These are phyloP conservation scores for Glossophaga mutica DNA, from an alignment of 2,797 vertebrate genomes.

Conservation along the genomic window DNA sequence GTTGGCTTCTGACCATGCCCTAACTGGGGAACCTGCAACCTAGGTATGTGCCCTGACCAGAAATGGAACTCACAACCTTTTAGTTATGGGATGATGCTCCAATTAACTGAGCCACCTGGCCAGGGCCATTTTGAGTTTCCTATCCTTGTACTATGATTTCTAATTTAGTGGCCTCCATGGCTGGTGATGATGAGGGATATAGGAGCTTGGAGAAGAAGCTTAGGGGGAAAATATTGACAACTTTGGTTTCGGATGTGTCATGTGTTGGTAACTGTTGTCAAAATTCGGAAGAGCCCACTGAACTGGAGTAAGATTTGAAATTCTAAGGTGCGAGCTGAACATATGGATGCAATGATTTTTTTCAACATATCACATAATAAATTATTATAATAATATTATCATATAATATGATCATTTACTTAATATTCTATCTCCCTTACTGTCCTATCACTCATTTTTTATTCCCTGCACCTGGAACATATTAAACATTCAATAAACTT, in stretches of 20 bases:
- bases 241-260: neutral
- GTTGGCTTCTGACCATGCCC: neutral
- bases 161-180: neutral
- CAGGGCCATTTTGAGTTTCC: neutral
- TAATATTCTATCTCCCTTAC: neutral
- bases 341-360: neutral
- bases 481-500: constrained; percentile 12
- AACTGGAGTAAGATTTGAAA: neutral
- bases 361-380: neutral
- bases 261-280: neutral
- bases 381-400: neutral
- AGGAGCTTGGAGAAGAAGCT: neutral
- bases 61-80: neutral
- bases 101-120: neutral
- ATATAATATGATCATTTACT: neutral
- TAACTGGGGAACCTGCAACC: neutral
- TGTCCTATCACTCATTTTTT: neutral
- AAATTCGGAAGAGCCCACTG: neutral
- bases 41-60: neutral
- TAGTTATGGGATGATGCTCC: neutral
- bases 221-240: neutral
- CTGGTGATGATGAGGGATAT: neutral
- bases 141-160: neutral
- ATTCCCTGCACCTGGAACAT: neutral
- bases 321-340: neutral